Conservation (phyloP, 2,113 vertebrate genomes). For the Oncorhynchus masou region DNA sequence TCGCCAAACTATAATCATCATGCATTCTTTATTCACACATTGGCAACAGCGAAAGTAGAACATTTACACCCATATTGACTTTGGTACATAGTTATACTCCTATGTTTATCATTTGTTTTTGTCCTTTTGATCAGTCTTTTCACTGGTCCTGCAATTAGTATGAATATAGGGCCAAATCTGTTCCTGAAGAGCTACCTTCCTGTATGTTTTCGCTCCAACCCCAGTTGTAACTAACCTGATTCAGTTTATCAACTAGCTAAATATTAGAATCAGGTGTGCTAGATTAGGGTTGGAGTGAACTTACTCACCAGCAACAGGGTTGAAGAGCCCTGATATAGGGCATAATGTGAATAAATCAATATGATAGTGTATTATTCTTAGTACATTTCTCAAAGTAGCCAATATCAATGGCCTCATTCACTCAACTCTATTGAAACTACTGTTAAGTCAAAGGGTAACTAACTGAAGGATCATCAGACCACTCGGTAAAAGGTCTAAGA, state of each 20-base stretch:
- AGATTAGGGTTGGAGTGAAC: too few relatives aligned
- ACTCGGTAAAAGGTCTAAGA: not conserved
- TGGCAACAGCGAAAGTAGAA: constrained; percentile 62
- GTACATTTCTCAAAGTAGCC: constrained; percentile 3
- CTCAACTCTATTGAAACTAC: constrained; percentile 10
- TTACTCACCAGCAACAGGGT: too few relatives aligned
- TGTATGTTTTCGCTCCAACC: too few relatives aligned
- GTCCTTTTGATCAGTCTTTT: not conserved
- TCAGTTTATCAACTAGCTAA: too few relatives aligned
- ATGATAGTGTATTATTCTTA: constrained; percentile 1
- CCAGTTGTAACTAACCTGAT: too few relatives aligned
- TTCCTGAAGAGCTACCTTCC: too few relatives aligned
- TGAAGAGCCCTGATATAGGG: not conserved
- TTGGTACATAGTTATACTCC: constrained; percentile 31
- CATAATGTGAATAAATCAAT: constrained; percentile 13
- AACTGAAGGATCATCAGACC: not conserved
- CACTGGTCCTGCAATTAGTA: constrained; percentile 32
- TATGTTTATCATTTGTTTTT: constrained; percentile 40
- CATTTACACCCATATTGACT: constrained; percentile 35
- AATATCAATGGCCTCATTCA: constrained; percentile 26
- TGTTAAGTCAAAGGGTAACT: not conserved
- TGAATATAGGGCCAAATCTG: constrained; percentile 39
- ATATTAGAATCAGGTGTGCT: too few relatives aligned
- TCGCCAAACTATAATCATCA: constrained; percentile 57
- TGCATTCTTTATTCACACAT: constrained; percentile 45